Conservation (phyloP, 2,113 vertebrate species). For the Turdus rufiventris region DNA sequence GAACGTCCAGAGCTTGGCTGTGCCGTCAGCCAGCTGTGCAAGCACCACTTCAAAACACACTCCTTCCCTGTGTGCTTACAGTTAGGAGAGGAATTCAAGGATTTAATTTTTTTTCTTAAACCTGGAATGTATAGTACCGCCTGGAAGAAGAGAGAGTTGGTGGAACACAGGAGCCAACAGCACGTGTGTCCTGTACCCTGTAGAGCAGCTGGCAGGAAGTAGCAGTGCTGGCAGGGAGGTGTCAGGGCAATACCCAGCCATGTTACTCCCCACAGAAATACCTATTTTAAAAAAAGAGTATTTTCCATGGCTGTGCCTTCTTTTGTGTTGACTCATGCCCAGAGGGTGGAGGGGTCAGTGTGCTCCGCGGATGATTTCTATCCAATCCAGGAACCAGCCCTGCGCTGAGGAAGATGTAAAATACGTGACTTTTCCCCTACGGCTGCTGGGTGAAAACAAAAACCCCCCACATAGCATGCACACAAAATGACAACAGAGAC, state of each 20-base stretch:
- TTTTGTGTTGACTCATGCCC: neutral
- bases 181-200: neutral
- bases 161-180: neutral
- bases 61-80: no score
- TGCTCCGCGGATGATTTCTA: rapidly evolving
- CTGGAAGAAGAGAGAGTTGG: neutral
- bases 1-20: neutral
- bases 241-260: neutral
- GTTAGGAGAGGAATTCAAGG: neutral
- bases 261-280: neutral
- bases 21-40: neutral
- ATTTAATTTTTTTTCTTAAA: neutral
- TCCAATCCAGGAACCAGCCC: neutral
- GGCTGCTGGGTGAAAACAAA: conserved; percentile 15
- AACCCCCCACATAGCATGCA: neutral
- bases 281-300: neutral
- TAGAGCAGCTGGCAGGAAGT: neutral
- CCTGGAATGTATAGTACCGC: neutral
- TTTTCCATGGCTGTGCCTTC: neutral
- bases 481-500: neutral
- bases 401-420: neutral
- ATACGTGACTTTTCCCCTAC: neutral
- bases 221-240: neutral
- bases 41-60: neutral
- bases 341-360: rapidly evolving